These are phyloP conservation scores for Steinernema khuongi DNA, from an alignment of 1,140 invertebrate species.

Conservation along the genomic window DNA sequence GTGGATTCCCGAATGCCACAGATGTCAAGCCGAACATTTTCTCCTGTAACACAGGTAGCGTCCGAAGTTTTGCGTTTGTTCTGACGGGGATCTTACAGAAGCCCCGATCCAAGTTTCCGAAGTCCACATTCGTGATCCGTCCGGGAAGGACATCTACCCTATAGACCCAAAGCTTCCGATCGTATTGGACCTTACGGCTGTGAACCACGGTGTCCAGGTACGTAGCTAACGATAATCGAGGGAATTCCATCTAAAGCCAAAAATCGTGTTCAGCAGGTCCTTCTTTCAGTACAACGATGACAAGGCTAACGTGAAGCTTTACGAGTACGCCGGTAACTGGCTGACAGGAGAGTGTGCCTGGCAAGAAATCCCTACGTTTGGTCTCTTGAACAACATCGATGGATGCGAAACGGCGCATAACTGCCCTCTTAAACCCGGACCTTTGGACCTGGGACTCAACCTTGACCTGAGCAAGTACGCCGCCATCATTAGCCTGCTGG, in stretches of 20 bases:
- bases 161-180: conserved; percentile 25
- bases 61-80: too few relatives aligned
- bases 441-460: conserved; percentile 23
- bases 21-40: conserved; percentile 29
- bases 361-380: conserved; percentile 31
- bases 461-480: conserved; percentile 30
- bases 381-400: conserved; percentile 35
- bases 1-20: conserved; percentile 32
- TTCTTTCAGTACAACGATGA: conserved; percentile 32
- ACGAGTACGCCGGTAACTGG: conserved; percentile 27
- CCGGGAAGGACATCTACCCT: conserved; percentile 24
- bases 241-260: too few relatives aligned
- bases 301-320: conserved; percentile 31
- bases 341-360: conserved; percentile 13
- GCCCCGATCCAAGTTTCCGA: conserved; percentile 29
- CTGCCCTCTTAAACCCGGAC: conserved; percentile 29
- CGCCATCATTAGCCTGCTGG: conserved; percentile 23
- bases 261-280: too few relatives aligned
- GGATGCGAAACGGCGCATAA: conserved; percentile 34
- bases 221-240: background rate
- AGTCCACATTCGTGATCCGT: conserved; percentile 20
- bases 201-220: conserved; percentile 30
- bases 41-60: conserved; percentile 23
- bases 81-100: too few relatives aligned
- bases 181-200: conserved; percentile 28